Conservation (phyloP, 2,888 invertebrate species). For the Margaritifera margaritifera region DNA sequence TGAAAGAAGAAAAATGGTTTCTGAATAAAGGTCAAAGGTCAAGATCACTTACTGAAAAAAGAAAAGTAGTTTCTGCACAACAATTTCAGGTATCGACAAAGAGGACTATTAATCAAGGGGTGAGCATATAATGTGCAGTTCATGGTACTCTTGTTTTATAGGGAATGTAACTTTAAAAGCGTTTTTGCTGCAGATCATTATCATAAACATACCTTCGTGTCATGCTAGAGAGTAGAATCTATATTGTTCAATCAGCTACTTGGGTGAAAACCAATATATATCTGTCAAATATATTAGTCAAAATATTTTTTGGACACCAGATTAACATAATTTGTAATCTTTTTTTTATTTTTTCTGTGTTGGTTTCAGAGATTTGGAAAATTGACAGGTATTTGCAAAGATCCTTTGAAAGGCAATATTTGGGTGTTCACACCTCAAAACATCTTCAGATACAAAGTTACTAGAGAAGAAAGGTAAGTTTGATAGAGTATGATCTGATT, state of each 20-base stretch:
- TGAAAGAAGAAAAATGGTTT: no score
- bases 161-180: no score
- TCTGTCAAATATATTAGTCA: no score
- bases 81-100: no score
- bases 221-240: background rate
- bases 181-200: background rate
- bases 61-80: no score
- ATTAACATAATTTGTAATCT: background rate
- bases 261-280: background rate
- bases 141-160: no score
- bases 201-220: background rate
- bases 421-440: slow-evolving; percentile 90
- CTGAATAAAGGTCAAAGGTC: no score
- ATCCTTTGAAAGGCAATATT: slow-evolving; percentile 83
- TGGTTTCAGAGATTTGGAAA: slow-evolving; percentile 78
- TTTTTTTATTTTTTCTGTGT: background rate
- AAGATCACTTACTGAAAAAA: no score
- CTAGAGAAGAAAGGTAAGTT: slow-evolving; percentile 78
- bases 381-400: slow-evolving; percentile 86
- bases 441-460: slow-evolving; percentile 89
- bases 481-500: background rate
- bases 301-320: background rate
- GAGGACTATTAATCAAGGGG: no score
- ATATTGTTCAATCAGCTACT: background rate
- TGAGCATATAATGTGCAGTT: no score